phyloP scores from a whole-genome alignment of 2,888 invertebrate species.

The Athalia circularis region DNA sequence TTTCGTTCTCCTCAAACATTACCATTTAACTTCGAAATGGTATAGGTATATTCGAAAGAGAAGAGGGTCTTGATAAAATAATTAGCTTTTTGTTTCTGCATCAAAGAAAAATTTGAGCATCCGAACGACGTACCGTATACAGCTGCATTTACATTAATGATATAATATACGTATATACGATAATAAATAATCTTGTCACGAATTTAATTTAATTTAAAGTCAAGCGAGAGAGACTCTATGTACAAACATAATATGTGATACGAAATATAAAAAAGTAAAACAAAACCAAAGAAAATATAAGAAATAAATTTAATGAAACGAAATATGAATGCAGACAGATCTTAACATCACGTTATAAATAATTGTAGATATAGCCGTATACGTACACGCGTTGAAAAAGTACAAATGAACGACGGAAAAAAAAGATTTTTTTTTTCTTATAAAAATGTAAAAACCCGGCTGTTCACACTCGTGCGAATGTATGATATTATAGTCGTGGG shows the following conservation, averaged over 20 bases:
- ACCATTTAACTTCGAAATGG: conserved; percentile 19
- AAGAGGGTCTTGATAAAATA: conserved; percentile 24
- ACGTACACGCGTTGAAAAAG: too few relatives aligned
- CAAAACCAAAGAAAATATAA: background rate
- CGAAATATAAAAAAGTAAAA: background rate
- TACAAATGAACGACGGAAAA: too few relatives aligned
- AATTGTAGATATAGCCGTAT: too few relatives aligned
- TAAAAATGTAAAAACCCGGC: too few relatives aligned
- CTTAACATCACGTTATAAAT: too few relatives aligned
- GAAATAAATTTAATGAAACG: background rate
- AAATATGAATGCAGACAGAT: background rate
- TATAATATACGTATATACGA: conserved; percentile 2
- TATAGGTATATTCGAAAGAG: too few relatives aligned
- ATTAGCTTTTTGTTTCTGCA: conserved; percentile 10
- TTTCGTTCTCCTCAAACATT: background rate
- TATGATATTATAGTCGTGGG: background rate
- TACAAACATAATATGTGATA: conserved; percentile 21
- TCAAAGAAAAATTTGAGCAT: background rate
- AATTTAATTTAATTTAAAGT: conserved; percentile 33
- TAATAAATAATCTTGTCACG: conserved; percentile 38
- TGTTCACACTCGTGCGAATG: too few relatives aligned
- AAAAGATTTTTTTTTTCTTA: too few relatives aligned
- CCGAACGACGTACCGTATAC: too few relatives aligned
- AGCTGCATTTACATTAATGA: too few relatives aligned
- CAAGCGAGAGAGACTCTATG: conserved; percentile 20